Conservation (phyloP, 1,140 invertebrate species). For the Chelonus insularis region DNA sequence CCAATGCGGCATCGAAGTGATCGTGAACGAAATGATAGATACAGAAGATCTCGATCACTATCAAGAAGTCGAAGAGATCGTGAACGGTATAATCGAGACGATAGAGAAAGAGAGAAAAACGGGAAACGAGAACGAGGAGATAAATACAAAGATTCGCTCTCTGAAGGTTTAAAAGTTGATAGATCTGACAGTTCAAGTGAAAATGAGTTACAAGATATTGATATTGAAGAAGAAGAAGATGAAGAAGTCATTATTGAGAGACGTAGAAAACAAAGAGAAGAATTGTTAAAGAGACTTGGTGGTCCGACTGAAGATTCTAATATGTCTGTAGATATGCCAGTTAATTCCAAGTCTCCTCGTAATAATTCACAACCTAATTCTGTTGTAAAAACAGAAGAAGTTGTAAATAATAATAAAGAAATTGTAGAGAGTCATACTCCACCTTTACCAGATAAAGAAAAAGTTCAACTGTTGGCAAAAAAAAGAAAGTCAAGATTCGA, state of each 20-base stretch:
- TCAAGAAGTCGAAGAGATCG: constrained; percentile 48
- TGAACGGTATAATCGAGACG: constrained; percentile 46
- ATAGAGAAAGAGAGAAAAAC: constrained; percentile 56
- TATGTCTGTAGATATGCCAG: constrained; percentile 50
- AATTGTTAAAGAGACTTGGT: constrained; percentile 76
- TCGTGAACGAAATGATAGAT: constrained; percentile 44
- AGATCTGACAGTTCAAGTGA: constrained; percentile 65
- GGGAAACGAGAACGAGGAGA: constrained; percentile 62
- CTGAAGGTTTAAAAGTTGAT: constrained; percentile 74
- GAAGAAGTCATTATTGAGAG: constrained; percentile 93
- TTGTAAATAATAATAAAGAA: constrained; percentile 52
- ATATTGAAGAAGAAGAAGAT: constrained; percentile 88
- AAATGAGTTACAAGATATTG: constrained; percentile 74
- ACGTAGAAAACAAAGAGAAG: constrained; percentile 85
- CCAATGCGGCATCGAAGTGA: constrained; percentile 44
- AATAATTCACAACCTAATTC: constrained; percentile 45
- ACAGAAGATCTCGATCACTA: constrained; percentile 47
- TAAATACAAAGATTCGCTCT: constrained; percentile 81
- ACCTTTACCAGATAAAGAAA: constrained; percentile 49
- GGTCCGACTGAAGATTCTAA: constrained; percentile 68
- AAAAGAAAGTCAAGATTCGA: constrained; percentile 54
- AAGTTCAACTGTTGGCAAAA: constrained; percentile 39
- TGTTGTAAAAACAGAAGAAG: constrained; percentile 44
- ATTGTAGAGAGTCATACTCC: constrained; percentile 56
- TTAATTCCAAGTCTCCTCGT: constrained; percentile 43